Evolutionary conservation across 1,140 invertebrate species (phyloP).

Genomic region (Cydia amplana): DNA sequence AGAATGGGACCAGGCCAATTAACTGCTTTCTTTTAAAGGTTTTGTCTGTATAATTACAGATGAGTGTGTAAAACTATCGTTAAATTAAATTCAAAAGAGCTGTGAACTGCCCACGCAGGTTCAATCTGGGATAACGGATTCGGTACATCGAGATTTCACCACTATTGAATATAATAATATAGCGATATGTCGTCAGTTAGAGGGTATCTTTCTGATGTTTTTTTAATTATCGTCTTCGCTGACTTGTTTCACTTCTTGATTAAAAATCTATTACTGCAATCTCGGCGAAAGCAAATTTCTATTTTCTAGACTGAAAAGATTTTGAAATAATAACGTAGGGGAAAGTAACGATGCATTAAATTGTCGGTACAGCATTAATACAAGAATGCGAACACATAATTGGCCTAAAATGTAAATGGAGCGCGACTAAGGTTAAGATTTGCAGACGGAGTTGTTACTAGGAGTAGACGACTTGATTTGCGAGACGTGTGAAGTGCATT

Average conservation of each 20-base stretch:
- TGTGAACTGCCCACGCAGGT: conserved; percentile 30
- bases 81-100: conserved; percentile 35
- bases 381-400: conserved; percentile 31
- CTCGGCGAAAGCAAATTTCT: conserved; percentile 15
- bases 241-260: not conserved
- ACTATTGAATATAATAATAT: conserved; percentile 17
- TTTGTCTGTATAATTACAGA: conserved; percentile 32
- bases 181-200: conserved; percentile 8
- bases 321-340: conserved; percentile 21
- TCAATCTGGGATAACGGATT: conserved; percentile 31
- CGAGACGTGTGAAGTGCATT: conserved; percentile 1
- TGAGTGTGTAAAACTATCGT: conserved; percentile 28
- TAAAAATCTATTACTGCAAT: conserved; percentile 6
- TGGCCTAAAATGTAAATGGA: conserved; percentile 31
- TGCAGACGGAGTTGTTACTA: not conserved
- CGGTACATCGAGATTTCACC: conserved; percentile 6
- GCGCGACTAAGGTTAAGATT: conserved; percentile 32
- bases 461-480: not conserved
- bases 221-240: not conserved
- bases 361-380: conserved; percentile 24
- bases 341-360: conserved; percentile 29
- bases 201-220: not conserved
- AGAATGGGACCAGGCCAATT: conserved; percentile 53
- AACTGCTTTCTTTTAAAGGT: conserved; percentile 50
- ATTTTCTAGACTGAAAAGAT: conserved; percentile 28